Conservation (phyloP, 2,888 invertebrate species). For the Abrostola triplasia region DNA sequence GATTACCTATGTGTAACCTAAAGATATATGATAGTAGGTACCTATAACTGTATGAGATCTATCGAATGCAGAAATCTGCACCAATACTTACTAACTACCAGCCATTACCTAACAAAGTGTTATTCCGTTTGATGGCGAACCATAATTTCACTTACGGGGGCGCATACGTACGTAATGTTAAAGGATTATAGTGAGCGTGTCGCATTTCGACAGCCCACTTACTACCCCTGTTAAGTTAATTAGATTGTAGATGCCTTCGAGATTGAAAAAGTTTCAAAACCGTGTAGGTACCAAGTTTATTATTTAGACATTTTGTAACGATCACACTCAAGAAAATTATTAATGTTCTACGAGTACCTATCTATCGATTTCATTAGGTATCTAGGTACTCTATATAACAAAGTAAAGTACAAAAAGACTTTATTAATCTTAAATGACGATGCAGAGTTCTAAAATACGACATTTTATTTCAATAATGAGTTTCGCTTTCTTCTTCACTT, state of each 20-base stretch:
- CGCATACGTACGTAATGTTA: slow-evolving; percentile 41
- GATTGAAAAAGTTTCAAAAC: slow-evolving; percentile 25
- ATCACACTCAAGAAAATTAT: no score
- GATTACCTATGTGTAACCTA: no score
- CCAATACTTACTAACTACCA: slow-evolving; percentile 41
- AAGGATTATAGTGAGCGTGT: slow-evolving; percentile 38
- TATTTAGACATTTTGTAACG: no score
- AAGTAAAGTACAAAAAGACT: background rate
- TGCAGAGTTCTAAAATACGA: background rate
- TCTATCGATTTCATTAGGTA: no score
- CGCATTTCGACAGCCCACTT: slow-evolving; percentile 36
- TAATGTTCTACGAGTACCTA: no score
- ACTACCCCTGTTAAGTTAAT: slow-evolving; percentile 45
- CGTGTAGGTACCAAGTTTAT: background rate
- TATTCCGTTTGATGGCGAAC: slow-evolving; percentile 44
- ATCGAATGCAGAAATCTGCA: slow-evolving; percentile 41
- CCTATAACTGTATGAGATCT: slow-evolving; percentile 29
- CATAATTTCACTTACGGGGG: slow-evolving; percentile 56
- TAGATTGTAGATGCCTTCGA: slow-evolving; percentile 33
- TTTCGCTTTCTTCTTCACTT: slow-evolving; percentile 25
- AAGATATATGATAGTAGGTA: no score
- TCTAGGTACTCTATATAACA: no score
- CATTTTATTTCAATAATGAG: slow-evolving; percentile 11
- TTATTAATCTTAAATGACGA: background rate
- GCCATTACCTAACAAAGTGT: slow-evolving; percentile 30